Conservation (phyloP, 2,797 vertebrate genomes). For the Mareca penelope region DNA sequence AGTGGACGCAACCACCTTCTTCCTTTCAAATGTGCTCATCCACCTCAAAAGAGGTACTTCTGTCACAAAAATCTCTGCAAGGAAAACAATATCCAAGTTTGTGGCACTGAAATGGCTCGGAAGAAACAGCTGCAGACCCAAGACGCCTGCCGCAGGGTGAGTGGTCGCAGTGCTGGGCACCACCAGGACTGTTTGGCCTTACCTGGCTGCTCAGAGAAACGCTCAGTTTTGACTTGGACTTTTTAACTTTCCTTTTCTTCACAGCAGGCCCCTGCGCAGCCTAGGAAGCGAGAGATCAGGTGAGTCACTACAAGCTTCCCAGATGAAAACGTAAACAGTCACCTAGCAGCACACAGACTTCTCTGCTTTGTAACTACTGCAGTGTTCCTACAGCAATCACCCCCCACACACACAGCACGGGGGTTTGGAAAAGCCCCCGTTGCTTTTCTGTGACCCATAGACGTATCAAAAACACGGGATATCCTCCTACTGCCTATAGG, state of each 20-base stretch:
- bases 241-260: constrained; percentile 18
- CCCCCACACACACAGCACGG: not conserved
- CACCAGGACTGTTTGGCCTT: constrained; percentile 25
- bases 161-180: fast-evolving
- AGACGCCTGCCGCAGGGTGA: not conserved
- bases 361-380: not conserved
- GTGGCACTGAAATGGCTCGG: not conserved
- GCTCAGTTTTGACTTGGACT: constrained; percentile 42
- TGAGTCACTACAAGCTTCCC: not conserved
- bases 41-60: not conserved
- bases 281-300: constrained; percentile 66
- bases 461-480: not conserved
- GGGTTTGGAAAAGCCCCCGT: not conserved
- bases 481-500: fast-evolving
- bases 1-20: not conserved
- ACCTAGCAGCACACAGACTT: not conserved
- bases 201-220: constrained; percentile 83
- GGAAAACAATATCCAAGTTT: not conserved
- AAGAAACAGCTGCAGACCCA: not conserved
- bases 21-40: fast-evolving
- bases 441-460: not conserved
- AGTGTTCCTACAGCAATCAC: not conserved
- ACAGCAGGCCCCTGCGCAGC: constrained; percentile 76
- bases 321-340: not conserved
- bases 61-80: not conserved